These are phyloP conservation scores for Galeopterus variegatus DNA, from an alignment of 2,113 vertebrate species.

Conservation along the genomic window DNA sequence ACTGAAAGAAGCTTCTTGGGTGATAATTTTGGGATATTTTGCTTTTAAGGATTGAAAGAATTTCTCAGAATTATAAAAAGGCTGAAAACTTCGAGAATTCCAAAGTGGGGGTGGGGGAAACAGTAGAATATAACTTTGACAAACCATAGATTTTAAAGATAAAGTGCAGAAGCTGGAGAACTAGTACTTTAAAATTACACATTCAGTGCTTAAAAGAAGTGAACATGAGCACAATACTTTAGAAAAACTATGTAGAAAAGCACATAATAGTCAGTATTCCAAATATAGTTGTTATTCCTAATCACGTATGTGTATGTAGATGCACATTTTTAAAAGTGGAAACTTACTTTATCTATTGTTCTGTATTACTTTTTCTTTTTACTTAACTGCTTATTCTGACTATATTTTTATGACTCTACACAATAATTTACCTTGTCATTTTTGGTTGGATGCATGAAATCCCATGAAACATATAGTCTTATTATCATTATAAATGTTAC, in stretches of 20 bases:
- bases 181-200: neutral
- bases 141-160: neutral
- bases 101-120: neutral
- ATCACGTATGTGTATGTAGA: neutral
- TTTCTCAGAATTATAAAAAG: constrained; percentile 18
- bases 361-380: neutral
- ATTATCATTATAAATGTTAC: neutral
- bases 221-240: neutral
- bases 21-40: neutral
- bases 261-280: neutral
- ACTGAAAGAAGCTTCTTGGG: neutral
- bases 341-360: neutral
- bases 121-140: neutral
- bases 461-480: neutral
- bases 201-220: neutral
- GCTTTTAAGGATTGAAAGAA: neutral
- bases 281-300: neutral
- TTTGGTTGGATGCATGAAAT: neutral
- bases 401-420: neutral
- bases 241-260: neutral
- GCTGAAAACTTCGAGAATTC: neutral
- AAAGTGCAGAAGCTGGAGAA: neutral
- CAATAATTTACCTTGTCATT: neutral
- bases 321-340: neutral
- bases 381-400: neutral